A percentile compares a stretch with the other conserved stretches of the same genome.
Conservation (phyloP, 2,113 vertebrate species). For the Rattus norvegicus region GRCr8 NC_086023.1:61111501-61112000, state of each 20-base stretch:
- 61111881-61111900: neutral
- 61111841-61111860: conserved; percentile 16
- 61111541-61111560: too few relatives aligned
- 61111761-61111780: conserved; percentile 29
- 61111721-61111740: neutral
- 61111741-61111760: neutral
- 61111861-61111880: neutral
- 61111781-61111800: neutral
- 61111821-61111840: conserved; percentile 15
- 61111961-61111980: conserved; percentile 34
- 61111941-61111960: conserved; percentile 2
- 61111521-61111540: too few relatives aligned
- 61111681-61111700: too few relatives aligned
- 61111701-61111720: neutral
- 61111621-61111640: too few relatives aligned
- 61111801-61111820: neutral
- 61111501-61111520: too few relatives aligned
- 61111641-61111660: too few relatives aligned
- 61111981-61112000: conserved; percentile 54
- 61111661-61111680: too few relatives aligned
- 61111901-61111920: conserved; percentile 69
- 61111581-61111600: too few relatives aligned
- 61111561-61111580: too few relatives aligned
- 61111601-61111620: too few relatives aligned
- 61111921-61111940: conserved; percentile 26